Evolutionary conservation across 2,113 vertebrate species (phyloP), one percentile per base, ranked within the genome.

Genomic region (Rutilus rutilus): DNA sequence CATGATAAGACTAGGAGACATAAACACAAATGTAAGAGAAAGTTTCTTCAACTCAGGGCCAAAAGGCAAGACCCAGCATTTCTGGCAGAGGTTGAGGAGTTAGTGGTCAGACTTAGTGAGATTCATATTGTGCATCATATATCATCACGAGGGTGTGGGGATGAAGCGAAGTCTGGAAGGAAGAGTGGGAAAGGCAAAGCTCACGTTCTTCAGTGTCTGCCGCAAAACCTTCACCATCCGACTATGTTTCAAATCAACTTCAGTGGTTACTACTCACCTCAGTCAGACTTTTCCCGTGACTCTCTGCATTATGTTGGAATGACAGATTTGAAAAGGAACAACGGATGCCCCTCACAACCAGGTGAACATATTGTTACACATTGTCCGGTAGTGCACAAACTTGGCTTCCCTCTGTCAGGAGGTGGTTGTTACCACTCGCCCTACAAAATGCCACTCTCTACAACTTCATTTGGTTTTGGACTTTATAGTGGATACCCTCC

Each of bases 21-120:
- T 92, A 99, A 98, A 91, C 93, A 96, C 73, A 99, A 98, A 94
- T 96, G 97, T 75, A 99, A 99, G 94, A 99, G 97, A 95, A 99
- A 99, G 90, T 97, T 97, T 84, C 96, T 97, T 59, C 96, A 96
- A 86, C 94, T 98, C 15, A 95, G 94, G 25, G 92, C 94, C 73
- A 87, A 89, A 62, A 91, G 95, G 69, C 97, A 98, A 89, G 97
- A 99, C 91, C 97, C 97, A 0, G 97, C 97, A 54, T 98, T 99
- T 86, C 92, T 98, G 1, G 95, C 97, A 0, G 97, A 99, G 14
- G 85, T 99, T 6, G 98, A 99, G 50, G 97, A 99, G 52, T 87
- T 99, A 5, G 96, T 98, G 23, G 94, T 93, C 47, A 96, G 97
- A 0, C 92, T 99, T 57, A 96, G 95, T 8, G 96, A 98, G 67